These are phyloP conservation scores for Pandemis cinnamomeana DNA, from an alignment of 2,888 invertebrate species.

Conservation along the genomic window DNA sequence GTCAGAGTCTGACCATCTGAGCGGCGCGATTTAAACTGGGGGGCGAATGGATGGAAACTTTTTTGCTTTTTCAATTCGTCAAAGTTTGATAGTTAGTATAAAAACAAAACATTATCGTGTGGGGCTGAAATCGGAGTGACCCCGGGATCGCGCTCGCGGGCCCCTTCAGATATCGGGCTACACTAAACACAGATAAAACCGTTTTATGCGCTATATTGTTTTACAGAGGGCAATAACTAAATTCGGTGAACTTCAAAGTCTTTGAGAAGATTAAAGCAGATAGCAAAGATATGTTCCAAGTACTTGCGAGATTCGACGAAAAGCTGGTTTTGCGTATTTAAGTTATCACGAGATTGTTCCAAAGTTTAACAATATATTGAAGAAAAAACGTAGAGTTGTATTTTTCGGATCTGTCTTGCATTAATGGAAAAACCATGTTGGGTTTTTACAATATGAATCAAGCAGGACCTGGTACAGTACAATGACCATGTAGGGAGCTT, in stretches of 20 bases:
- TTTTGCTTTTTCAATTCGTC: background rate
- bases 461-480: slow-evolving; percentile 46
- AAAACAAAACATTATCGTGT: background rate
- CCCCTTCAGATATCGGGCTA: background rate
- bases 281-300: background rate
- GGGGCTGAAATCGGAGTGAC: slow-evolving; percentile 7
- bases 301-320: background rate
- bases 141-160: background rate
- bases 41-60: background rate
- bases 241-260: slow-evolving; percentile 11
- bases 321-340: background rate
- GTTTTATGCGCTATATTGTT: slow-evolving; percentile 7
- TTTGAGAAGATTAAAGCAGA: background rate
- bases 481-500: slow-evolving; percentile 21
- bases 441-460: slow-evolving; percentile 63
- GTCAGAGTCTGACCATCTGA: background rate
- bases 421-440: slow-evolving; percentile 55
- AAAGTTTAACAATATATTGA: background rate
- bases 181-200: background rate
- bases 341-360: background rate
- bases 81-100: background rate
- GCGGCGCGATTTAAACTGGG: background rate
- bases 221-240: slow-evolving; percentile 23
- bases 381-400: background rate
- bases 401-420: slow-evolving; percentile 20